These are phyloP conservation scores for Sinopyrophorus schimmeli DNA, from an alignment of 2,888 invertebrate species.

Conservation along the genomic window DNA sequence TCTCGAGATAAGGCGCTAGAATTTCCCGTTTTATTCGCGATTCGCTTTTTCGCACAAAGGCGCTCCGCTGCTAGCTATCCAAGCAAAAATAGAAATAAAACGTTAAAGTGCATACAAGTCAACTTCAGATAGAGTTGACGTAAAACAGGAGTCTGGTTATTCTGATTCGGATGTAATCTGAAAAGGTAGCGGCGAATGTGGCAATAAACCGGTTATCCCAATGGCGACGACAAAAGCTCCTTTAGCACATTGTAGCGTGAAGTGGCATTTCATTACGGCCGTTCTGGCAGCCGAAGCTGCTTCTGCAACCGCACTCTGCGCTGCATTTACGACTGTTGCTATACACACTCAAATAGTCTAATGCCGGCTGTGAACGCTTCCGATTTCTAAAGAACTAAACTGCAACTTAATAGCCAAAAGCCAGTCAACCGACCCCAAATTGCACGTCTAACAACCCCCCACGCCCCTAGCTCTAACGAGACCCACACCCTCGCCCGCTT, in stretches of 20 bases:
- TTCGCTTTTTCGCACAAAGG: no score
- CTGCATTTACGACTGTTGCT: constrained; percentile 35
- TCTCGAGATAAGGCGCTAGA: no score
- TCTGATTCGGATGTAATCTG: constrained; percentile 19
- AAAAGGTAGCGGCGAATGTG: constrained; percentile 21
- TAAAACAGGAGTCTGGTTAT: constrained; percentile 15
- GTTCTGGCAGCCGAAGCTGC: constrained; percentile 30
- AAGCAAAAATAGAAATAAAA: background rate
- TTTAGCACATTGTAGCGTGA: constrained; percentile 41
- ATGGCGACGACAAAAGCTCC: constrained; percentile 39
- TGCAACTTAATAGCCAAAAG: constrained; percentile 1
- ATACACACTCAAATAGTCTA: constrained; percentile 26
- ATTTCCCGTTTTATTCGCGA: no score
- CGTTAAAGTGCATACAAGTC: constrained; percentile 11
- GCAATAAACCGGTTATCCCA: constrained; percentile 40
- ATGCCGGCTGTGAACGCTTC: constrained; percentile 13
- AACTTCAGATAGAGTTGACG: constrained; percentile 3
- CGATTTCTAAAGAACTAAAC: constrained; percentile 15
- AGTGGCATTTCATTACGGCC: constrained; percentile 39
- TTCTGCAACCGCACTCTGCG: constrained; percentile 30
- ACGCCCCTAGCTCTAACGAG: no score
- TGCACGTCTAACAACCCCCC: background rate
- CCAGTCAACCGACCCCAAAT: background rate
- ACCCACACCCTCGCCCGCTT: no score
- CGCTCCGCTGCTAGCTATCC: no score